These are phyloP conservation scores for Cavia porcellus DNA, from an alignment of 2,113 vertebrate species.

Conservation along the genomic window DNA sequence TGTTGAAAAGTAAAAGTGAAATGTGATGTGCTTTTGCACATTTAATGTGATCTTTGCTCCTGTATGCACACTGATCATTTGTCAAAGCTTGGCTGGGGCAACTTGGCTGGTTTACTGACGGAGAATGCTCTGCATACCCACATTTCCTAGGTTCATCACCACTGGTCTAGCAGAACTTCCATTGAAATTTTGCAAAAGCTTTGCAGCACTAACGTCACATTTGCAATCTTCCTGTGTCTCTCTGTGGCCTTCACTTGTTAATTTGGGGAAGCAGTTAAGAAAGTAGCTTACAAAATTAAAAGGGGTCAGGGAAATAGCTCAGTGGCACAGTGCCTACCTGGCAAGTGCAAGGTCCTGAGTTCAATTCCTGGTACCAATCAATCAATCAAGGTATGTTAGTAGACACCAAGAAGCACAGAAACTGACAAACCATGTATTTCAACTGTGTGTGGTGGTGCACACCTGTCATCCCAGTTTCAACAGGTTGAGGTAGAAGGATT, in stretches of 20 bases:
- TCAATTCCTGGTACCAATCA: too few species aligned
- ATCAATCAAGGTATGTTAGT: too few species aligned
- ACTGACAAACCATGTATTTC: background rate
- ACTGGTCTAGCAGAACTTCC: background rate
- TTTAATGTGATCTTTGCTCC: background rate
- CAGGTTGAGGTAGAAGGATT: background rate
- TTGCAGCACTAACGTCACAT: conserved; percentile 11
- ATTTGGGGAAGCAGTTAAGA: background rate
- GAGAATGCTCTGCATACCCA: background rate
- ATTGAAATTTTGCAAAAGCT: background rate
- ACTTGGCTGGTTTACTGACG: background rate
- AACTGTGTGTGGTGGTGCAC: background rate
- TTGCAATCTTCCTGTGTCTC: conserved; percentile 19
- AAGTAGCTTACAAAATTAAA: conserved; percentile 33
- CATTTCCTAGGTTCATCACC: background rate
- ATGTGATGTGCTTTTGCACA: background rate
- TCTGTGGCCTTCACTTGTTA: conserved; percentile 26
- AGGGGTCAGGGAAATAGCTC: background rate
- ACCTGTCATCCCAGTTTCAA: background rate
- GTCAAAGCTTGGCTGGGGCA: background rate
- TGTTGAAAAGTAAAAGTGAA: background rate
- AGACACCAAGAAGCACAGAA: background rate
- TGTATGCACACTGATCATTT: background rate
- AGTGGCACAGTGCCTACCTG: too few species aligned
- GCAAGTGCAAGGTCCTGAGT: too few species aligned